phyloP scores from a whole-genome alignment of 2,113 vertebrate genomes.

The Gavialis gangeticus region DNA sequence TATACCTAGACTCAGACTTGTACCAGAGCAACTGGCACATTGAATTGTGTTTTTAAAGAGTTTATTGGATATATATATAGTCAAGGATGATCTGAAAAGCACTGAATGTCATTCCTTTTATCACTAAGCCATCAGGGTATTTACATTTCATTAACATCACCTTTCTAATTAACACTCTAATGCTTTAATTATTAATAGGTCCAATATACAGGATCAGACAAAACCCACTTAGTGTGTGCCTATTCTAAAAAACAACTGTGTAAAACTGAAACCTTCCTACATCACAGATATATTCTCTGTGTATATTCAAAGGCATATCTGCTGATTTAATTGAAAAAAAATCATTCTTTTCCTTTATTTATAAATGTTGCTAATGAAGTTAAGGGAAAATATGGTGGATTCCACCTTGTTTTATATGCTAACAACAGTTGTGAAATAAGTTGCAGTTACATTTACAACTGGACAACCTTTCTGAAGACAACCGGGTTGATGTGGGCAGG shows the following conservation, averaged over 20 bases:
- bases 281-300: background rate
- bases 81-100: background rate
- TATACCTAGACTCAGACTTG: background rate
- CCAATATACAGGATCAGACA: background rate
- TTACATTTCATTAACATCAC: constrained; percentile 11
- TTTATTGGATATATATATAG: background rate
- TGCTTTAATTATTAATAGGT: background rate
- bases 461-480: background rate
- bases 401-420: background rate
- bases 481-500: background rate
- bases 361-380: background rate
- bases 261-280: background rate
- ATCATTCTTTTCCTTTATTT: background rate
- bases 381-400: background rate
- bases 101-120: background rate
- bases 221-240: background rate
- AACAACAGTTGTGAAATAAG: background rate
- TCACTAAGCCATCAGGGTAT: background rate
- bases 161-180: constrained; percentile 7
- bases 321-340: constrained; percentile 30
- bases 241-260: background rate
- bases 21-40: background rate
- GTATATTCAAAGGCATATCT: background rate
- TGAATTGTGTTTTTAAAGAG: background rate
- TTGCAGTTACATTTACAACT: constrained; percentile 4